Evolutionary conservation across 2,888 invertebrate species (phyloP).

Genomic region (Belgica antarctica): DNA sequence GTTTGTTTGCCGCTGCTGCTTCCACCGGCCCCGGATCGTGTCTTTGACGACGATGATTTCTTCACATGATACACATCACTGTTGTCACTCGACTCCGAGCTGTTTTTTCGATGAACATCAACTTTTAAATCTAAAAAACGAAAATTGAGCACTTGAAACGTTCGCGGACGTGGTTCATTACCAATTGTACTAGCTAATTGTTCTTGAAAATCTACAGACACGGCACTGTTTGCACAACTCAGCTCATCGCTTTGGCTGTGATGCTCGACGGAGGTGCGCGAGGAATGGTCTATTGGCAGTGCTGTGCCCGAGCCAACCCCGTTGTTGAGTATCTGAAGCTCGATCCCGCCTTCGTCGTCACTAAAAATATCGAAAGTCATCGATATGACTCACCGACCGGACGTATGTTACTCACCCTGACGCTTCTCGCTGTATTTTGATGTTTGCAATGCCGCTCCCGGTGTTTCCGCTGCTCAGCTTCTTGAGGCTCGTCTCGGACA

Average conservation of each 20-base stretch:
- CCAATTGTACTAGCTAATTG: constrained; percentile 68
- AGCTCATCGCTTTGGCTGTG: constrained; percentile 55
- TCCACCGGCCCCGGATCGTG: background rate
- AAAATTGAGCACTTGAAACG: too few relatives aligned
- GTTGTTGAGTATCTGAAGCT: constrained; percentile 69
- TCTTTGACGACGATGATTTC: background rate
- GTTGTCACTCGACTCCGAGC: constrained; percentile 79
- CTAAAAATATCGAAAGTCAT: constrained; percentile 55
- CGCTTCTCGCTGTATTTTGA: constrained; percentile 53
- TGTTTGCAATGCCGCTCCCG: constrained; percentile 46
- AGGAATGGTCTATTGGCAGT: constrained; percentile 63
- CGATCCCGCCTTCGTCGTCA: constrained; percentile 77
- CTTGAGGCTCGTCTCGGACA: constrained; percentile 60
- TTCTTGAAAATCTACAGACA: constrained; percentile 53
- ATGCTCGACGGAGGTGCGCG: constrained; percentile 65
- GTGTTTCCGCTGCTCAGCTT: constrained; percentile 55
- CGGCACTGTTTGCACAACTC: constrained; percentile 54
- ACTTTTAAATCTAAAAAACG: constrained; percentile 83
- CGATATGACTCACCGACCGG: background rate
- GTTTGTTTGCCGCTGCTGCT: constrained; percentile 3
- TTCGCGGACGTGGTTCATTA: too few relatives aligned
- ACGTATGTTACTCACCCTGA: constrained; percentile 50
- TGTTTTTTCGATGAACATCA: constrained; percentile 89
- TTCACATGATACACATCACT: constrained; percentile 36
- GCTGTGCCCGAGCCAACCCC: constrained; percentile 53